Base-by-base conservation (phyloP, 30 jellyfish, hydroid and myxozoan genomes). In the Pseudorhiza aurosa region DNA sequence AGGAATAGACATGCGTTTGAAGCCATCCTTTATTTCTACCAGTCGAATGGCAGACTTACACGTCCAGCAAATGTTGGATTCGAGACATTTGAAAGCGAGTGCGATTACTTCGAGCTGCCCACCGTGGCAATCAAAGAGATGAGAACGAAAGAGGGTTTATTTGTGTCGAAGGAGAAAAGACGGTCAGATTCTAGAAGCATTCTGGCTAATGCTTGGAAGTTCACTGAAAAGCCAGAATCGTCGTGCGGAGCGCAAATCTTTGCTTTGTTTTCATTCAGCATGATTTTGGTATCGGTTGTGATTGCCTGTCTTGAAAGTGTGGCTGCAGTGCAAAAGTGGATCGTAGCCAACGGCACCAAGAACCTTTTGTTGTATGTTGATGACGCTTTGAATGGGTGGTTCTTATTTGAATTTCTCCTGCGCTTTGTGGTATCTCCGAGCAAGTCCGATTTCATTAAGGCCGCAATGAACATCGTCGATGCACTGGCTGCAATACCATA, bases 21-120 rank as follows among this genome's bases (percentile, higher is more conserved):
- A 22, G 99, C 97, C 32, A 93, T 93, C 5, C 68, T 93, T 72
- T 93, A 39, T 64, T 93, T 93, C 65, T 93, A 93, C 72, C 97
- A 93, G 58, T 93, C 99, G 29, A 28, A 46, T 14, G 99, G 99
- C 21, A 81, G 90, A 39, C 83, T 93, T 0, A 65, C 88, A 30
- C 74, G 90, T 49, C 99, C 99, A 21, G 29, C 89, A 6, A 95
- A 93, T 35, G 64, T 93, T 57, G 36, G 89, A 24, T 58, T 82
- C 32, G 97, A 87, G 22, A 69, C 82, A 55, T 93, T 93, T 57
- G 99, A 86, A 76, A 78, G 24, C 39, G 99, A 93, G 55, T 93
- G 99, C 56, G 19, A 46, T 2, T 93, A 18, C 56, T 93, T 93
- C 67, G 90, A 81, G 49, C 81, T 93, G 17, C 97, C 99, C 1